Conservation (phyloP, 2,113 vertebrate species). For the Cricetomys ansorgei region DNA sequence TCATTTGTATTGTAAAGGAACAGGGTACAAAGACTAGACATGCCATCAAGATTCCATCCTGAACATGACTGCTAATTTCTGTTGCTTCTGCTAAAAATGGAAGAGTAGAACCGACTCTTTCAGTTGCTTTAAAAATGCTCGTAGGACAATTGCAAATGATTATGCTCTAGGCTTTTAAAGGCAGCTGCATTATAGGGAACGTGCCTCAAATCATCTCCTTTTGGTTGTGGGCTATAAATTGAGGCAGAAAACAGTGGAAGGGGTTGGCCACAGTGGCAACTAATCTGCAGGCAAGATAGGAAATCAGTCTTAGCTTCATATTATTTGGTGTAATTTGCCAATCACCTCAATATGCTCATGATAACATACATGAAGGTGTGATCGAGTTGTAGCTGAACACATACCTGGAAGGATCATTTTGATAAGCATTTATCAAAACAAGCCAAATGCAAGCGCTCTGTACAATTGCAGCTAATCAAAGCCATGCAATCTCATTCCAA, state of each 20-base stretch:
- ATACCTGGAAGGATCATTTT: constrained; percentile 32
- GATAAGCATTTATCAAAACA: constrained; percentile 52
- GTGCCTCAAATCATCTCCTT: constrained; percentile 63
- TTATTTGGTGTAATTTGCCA: constrained; percentile 54
- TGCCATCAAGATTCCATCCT: constrained; percentile 32
- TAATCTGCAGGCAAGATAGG: not conserved
- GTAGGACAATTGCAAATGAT: constrained; percentile 71
- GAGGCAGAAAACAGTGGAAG: constrained; percentile 30
- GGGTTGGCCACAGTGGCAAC: constrained; percentile 41
- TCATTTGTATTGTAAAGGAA: constrained; percentile 10
- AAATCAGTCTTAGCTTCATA: constrained; percentile 61
- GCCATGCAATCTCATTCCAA: not conserved
- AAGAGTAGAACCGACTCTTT: constrained; percentile 52
- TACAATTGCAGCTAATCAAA: constrained; percentile 29
- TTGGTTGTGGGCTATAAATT: constrained; percentile 43
- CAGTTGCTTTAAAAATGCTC: constrained; percentile 39
- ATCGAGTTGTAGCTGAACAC: constrained; percentile 16
- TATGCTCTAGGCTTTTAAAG: constrained; percentile 63
- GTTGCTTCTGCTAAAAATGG: constrained; percentile 59
- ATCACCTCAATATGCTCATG: constrained; percentile 14
- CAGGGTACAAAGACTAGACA: constrained; percentile 34
- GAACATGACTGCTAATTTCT: constrained; percentile 50
- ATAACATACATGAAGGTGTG: constrained; percentile 41
- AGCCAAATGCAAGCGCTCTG: constrained; percentile 7
- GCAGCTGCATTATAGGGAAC: constrained; percentile 60